These are phyloP conservation scores for Hedya salicella DNA, from an alignment of 2,888 invertebrate species.

Conservation along the genomic window DNA sequence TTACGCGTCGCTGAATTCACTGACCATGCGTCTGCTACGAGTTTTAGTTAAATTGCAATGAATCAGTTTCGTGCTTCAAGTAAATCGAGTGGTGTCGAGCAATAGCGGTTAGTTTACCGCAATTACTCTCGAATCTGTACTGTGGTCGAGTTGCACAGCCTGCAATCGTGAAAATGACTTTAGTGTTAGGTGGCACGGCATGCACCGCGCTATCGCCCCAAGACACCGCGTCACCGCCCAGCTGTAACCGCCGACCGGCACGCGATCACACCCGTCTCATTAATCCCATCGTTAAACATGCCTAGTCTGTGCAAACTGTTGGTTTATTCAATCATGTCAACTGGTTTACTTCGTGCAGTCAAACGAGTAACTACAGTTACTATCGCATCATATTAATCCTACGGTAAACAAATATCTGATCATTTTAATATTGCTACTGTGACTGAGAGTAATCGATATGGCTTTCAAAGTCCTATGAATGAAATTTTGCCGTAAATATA, in stretches of 20 bases:
- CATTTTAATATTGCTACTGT: too few species aligned
- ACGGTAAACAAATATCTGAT: too few species aligned
- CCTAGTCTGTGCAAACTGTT: conserved; percentile 35
- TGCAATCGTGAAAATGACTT: conserved; percentile 30
- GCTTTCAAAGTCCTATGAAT: too few species aligned
- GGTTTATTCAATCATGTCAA: conserved; percentile 27
- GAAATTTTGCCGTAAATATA: too few species aligned
- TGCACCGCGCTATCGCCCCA: conserved; percentile 37
- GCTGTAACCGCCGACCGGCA: conserved; percentile 28
- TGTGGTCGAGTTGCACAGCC: conserved; percentile 26
- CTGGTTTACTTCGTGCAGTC: conserved; percentile 12
- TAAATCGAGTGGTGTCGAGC: background rate
- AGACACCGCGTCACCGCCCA: conserved; percentile 36
- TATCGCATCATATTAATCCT: background rate
- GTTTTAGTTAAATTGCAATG: background rate
- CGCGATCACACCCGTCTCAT: conserved; percentile 41
- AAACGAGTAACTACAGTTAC: conserved; percentile 12
- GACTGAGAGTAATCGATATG: too few species aligned
- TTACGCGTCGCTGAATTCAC: too few species aligned
- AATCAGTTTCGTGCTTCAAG: background rate
- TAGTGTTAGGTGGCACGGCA: conserved; percentile 22
- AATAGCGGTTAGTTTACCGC: conserved; percentile 1
- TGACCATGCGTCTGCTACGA: too few species aligned
- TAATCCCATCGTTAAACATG: conserved; percentile 32
- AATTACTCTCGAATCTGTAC: conserved; percentile 16